Conservation (phyloP, 1,140 invertebrate genomes). For the Panulirus ornatus region DNA sequence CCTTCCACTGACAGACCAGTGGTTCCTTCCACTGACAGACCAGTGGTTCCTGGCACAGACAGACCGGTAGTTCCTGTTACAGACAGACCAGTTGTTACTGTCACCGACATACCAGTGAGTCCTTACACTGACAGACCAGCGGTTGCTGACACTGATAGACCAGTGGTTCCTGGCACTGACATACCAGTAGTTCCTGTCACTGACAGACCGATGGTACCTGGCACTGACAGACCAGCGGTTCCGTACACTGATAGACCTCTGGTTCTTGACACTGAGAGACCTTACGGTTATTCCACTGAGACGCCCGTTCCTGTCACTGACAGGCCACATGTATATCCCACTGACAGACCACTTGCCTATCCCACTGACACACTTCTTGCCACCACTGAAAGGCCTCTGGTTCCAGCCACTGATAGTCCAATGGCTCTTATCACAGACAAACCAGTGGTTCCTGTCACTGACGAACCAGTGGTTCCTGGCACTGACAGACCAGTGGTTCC, state of each 20-base stretch:
- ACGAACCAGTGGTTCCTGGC: too few relatives aligned
- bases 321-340: not conserved
- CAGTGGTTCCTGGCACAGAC: not conserved
- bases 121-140: not conserved
- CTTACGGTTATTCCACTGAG: too few relatives aligned
- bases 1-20: not conserved
- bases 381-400: not conserved
- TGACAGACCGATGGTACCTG: not conserved
- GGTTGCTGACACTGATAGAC: not conserved
- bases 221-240: too few relatives aligned
- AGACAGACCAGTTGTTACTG: not conserved
- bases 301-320: not conserved
- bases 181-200: not conserved
- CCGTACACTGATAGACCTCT: not conserved
- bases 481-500: too few relatives aligned
- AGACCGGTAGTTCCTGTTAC: not conserved
- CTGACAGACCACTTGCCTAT: not conserved
- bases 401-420: not conserved
- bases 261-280: too few relatives aligned
- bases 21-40: not conserved
- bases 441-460: too few relatives aligned
- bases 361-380: too few relatives aligned
- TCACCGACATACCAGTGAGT: not conserved
- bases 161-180: constrained; percentile 3
- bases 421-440: too few relatives aligned